Evolutionary conservation across 2,797 vertebrate genomes (phyloP), one percentile per base, ranked within the genome.

Genomic region (Geotria australis): DNA sequence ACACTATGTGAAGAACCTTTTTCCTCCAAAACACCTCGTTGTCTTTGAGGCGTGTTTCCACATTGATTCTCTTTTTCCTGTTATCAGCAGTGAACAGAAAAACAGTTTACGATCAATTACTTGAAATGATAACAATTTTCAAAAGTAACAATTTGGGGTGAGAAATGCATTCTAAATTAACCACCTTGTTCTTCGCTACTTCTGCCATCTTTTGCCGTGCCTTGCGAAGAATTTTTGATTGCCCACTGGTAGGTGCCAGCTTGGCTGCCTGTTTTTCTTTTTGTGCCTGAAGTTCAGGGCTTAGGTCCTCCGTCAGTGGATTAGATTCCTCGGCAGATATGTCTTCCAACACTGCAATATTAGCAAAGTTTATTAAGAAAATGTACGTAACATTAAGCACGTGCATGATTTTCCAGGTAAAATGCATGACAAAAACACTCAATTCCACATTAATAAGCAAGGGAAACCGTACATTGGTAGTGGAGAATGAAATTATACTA

Each of bases 281-380:
- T 48, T 78, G 65, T 5, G 77, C 76, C 71, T 81, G 71, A 59
- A 79, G 61, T 61, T 83, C 80, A 58, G 77, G 77, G 47, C 77
- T 76, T 24, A 80, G 75, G 14, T 68, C 70, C 59, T 71, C 71
- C 1, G 84, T 91, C 65, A 96, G 77, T 2, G 85, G 89, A 59
- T 74, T 82, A 61, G 75, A 68, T 57, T 68, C 65, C 1, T 61
- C 51, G 48, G 65, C 57, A 58, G 61, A 61, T 56, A 62, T 62
- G 56, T 79, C 71, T 6, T 78, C 76, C 62, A 79, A 62, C 60
- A 88, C 88, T 98, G 62, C 3, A 62, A 56, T 38, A 38, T 38
- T 4, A 38, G 38, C 5, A 38, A 5, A 38, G 24, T 38, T 38
- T 5, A 38, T 24, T 38, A 38, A 38, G 24, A 38, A 38, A 38